Base-by-base conservation (phyloP, 2,797 vertebrate species). In the Adrianichthys oophorus region DNA sequence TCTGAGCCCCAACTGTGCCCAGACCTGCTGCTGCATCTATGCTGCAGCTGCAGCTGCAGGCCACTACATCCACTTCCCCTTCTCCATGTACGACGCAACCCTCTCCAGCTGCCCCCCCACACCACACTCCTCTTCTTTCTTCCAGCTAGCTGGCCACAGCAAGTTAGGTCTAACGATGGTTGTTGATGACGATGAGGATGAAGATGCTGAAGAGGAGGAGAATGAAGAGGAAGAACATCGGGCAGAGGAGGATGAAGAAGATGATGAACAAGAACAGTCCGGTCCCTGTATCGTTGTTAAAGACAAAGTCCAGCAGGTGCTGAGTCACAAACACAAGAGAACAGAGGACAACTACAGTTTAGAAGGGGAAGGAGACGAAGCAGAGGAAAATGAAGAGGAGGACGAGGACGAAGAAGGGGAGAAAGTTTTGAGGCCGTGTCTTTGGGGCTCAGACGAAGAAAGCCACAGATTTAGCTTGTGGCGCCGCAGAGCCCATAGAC, bases 1-100 rank as follows among this genome's bases (percentile, higher is more conserved):
- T 5, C 68, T 85, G 1, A 91, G 92, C 15, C 90, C 93, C 0
- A 92, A 94, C 51, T 94, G 94, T 49, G 78, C 94, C 52, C 94
- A 95, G 48, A 87, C 95, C 1, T 98, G 97, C 87, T 98, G 95
- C 84, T 94, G 96, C 85, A 93, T 97, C 79, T 96, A 95, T 16
- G 93, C 94, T 1, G 89, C 87, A 0, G 84, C 87, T 0, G 85
- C 82, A 0, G 75, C 85, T 5, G 78, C 91, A 0, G 92, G 93
- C 56, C 94, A 93, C 82, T 97, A 95, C 85, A 91, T 97, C 84
- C 94, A 94, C 76, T 84, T 96, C 32, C 96, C 97, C 1, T 90
- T 96, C 73, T 91, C 95, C 62, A 85, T 94, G 79, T 94, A 89
- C n/a, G 80, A 94, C 4, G 83, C 85, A 14, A 83, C 92, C 0